Conservation (phyloP, 2,797 vertebrate genomes). For the Crenuchus spilurus region DNA sequence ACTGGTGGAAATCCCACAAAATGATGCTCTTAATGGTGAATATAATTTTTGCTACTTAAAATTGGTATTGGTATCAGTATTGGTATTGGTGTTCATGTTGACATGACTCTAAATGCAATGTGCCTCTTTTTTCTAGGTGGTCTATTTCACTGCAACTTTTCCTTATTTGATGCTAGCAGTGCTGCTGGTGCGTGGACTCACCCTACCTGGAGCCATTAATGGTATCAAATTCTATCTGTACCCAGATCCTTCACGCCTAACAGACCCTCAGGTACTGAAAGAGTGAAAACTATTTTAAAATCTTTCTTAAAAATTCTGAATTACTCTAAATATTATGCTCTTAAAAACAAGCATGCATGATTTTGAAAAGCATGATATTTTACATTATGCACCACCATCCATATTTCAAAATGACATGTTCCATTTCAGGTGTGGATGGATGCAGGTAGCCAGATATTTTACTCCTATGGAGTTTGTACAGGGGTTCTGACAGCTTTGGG, state of each 20-base stretch:
- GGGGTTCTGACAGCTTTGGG: constrained; percentile 78
- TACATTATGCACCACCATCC: background rate
- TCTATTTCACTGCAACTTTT: constrained; percentile 95
- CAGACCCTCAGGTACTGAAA: constrained; percentile 79
- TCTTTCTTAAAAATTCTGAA: background rate
- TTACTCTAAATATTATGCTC: background rate
- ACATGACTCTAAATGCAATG: background rate
- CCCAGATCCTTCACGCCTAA: constrained; percentile 88
- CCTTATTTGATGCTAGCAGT: constrained; percentile 92
- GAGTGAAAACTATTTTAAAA: background rate
- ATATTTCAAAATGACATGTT: background rate
- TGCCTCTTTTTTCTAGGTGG: constrained; percentile 70
- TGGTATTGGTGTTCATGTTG: no score
- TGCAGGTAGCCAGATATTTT: constrained; percentile 82
- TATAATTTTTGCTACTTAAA: no score
- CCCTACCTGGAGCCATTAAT: constrained; percentile 87
- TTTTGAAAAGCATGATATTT: background rate
- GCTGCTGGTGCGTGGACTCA: constrained; percentile 90
- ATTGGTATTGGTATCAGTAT: no score
- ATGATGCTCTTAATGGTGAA: no score
- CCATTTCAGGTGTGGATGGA: constrained; percentile 81
- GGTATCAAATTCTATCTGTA: constrained; percentile 95
- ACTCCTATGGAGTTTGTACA: constrained; percentile 79
- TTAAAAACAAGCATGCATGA: no score
- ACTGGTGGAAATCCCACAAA: no score